These are phyloP conservation scores for Chesias legatella DNA, from an alignment of 2,888 invertebrate species.

Conservation along the genomic window DNA sequence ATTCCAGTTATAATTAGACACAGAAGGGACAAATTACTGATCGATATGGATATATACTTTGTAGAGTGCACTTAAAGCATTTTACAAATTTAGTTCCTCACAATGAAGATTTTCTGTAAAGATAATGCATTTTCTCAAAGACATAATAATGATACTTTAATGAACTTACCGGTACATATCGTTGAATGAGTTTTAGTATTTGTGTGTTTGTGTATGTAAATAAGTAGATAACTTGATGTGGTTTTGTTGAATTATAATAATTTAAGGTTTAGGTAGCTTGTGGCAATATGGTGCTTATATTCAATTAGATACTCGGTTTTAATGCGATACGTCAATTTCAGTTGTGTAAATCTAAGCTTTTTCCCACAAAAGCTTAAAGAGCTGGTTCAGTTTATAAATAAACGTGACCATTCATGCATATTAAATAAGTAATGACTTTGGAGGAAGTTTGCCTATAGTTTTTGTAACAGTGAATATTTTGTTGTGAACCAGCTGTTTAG, in stretches of 20 bases:
- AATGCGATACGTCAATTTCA: conserved; percentile 8
- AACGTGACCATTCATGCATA: too few species aligned
- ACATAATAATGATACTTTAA: conserved; percentile 6
- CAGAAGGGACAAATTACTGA: too few species aligned
- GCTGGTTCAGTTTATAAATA: background rate
- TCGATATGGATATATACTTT: too few species aligned
- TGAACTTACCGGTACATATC: conserved; percentile 6
- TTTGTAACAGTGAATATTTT: background rate
- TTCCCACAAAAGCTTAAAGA: conserved; percentile 1
- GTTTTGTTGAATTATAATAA: conserved; percentile 12
- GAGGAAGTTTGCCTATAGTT: too few species aligned
- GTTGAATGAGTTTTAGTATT: conserved; percentile 8
- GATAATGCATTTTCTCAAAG: conserved; percentile 9
- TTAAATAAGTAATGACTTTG: too few species aligned
- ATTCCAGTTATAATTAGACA: background rate
- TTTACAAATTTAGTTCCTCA: too few species aligned
- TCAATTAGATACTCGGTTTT: conserved; percentile 1
- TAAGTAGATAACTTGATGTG: conserved; percentile 10
- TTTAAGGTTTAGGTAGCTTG: conserved; percentile 10
- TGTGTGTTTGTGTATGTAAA: conserved; percentile 9
- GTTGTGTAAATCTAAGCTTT: conserved; percentile 3
- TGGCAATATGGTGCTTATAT: conserved; percentile 15
- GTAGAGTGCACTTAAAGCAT: too few species aligned
- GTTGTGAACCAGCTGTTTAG: conserved; percentile 5
- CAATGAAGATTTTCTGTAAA: background rate